Conservation (phyloP, 1,140 invertebrate species). For the Heliothis virescens region DNA sequence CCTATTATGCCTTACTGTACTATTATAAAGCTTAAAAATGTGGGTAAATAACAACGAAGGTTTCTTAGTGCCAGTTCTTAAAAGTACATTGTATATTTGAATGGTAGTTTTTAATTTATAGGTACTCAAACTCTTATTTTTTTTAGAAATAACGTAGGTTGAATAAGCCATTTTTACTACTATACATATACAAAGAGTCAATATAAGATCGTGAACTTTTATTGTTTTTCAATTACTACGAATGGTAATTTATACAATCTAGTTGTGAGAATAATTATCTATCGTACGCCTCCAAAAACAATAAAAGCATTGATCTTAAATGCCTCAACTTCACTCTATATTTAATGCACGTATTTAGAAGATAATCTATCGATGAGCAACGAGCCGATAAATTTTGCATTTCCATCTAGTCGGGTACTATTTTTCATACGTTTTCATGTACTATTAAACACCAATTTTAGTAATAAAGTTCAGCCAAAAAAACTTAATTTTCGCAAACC, state of each 20-base stretch:
- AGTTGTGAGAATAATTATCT: neutral
- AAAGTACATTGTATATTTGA: conserved; percentile 66
- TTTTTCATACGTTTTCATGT: conserved; percentile 55
- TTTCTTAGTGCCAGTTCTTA: conserved; percentile 77
- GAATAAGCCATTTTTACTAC: conserved; percentile 1
- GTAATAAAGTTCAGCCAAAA: conserved; percentile 75
- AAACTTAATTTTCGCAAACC: conserved; percentile 73
- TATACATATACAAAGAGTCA: neutral
- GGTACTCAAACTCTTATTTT: conserved; percentile 34
- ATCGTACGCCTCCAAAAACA: conserved; percentile 14
- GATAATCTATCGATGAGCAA: conserved; percentile 47
- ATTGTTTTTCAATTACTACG: conserved; percentile 1
- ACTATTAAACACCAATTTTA: conserved; percentile 60
- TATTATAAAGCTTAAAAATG: conserved; percentile 59
- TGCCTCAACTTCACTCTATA: conserved; percentile 25
- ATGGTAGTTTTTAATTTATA: conserved; percentile 18
- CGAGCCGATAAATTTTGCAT: conserved; percentile 68
- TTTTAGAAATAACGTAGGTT: conserved; percentile 21
- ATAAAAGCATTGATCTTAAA: conserved; percentile 11
- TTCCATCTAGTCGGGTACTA: conserved; percentile 81
- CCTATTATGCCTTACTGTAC: conserved; percentile 75
- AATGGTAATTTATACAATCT: too few species aligned
- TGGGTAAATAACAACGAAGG: conserved; percentile 78
- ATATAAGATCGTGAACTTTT: neutral
- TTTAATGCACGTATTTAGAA: conserved; percentile 45